These are phyloP conservation scores for Marcusenius ussheri DNA, from an alignment of 2,113 vertebrate genomes.

Conservation along the genomic window DNA sequence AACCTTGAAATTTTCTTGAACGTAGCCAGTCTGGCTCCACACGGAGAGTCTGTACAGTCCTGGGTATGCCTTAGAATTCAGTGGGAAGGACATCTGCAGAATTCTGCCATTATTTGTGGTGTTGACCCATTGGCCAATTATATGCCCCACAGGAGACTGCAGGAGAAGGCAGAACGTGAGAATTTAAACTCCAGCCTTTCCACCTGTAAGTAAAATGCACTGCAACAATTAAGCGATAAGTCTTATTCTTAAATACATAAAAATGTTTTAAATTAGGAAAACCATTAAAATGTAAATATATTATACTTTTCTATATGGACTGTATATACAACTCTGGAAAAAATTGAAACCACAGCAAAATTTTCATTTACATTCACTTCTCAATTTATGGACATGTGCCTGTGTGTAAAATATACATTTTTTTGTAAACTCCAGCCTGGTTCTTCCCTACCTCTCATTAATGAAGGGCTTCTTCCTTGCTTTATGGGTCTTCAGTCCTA, in stretches of 20 bases:
- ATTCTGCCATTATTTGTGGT: neutral
- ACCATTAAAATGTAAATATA: neutral
- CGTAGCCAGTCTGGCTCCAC: neutral
- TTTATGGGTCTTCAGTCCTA: too few species aligned
- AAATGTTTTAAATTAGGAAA: neutral
- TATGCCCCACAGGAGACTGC: neutral
- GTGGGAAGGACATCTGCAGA: conserved; percentile 12
- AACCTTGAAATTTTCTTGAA: neutral
- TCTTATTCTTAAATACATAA: neutral
- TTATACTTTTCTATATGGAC: neutral
- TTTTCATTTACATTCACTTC: too few species aligned
- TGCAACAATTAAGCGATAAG: neutral
- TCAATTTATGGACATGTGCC: too few species aligned
- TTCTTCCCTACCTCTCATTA: too few species aligned
- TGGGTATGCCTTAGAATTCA: neutral
- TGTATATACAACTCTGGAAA: neutral
- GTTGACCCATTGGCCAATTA: conserved; percentile 11
- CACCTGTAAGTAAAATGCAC: neutral
- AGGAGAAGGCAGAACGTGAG: neutral
- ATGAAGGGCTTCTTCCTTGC: too few species aligned
- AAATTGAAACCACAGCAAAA: too few species aligned
- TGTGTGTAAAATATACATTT: too few species aligned
- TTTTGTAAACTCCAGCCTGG: too few species aligned
- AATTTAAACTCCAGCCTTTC: neutral
- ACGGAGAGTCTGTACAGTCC: neutral